Base-by-base conservation (phyloP, 2,888 invertebrate species). In the Suillia variegata region DNA sequence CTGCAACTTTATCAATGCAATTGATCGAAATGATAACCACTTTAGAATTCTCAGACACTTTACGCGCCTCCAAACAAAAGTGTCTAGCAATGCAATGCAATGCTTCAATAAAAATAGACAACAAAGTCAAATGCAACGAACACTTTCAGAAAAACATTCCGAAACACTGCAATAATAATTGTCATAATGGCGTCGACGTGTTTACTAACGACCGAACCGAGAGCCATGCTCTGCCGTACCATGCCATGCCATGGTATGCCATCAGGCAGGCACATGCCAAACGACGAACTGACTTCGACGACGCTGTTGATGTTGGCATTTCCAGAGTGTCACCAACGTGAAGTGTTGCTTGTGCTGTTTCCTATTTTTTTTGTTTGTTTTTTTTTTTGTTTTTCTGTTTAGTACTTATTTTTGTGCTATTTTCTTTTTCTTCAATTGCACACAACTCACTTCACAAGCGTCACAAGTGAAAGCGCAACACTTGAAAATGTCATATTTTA, bases 171-270 rank as follows among this genome's bases (percentile, higher is more conserved):
- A 45, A 45, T 18, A 45, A 72, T 75, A 75, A 72, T 72, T 71
- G 71, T 71, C 74, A 74, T 71, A 71, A 71, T 71, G 71, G 71
- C 74, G 74, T 73, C 74, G 72, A 72, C 72, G 72, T 72, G 72
- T 72, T 72, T 75, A 74, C 75, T 75, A 72, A 72, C 72, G 72
- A 72, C 75, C 75, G 10, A 10, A 13, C 12, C 4, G 38, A 5
- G 4, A 5, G 3, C n/a, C 38, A 38, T 13, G n/a, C n/a, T n/a
- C 10, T n/a, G 6, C 38, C 38, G 10, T 3, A 38, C 38, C 38
- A 38, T 12, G 12, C 31, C 31, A 8, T 31, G n/a, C 31, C 6
- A 8, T 12, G 6, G 31, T 12, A 31, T 31, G 12, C 31, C 31
- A 31, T 6, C 12, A 12, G 6, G 12, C 31, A 31, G 6, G 31